Evolutionary conservation across 2,113 vertebrate species (phyloP).

Genomic region (Smithornis capensis): DNA sequence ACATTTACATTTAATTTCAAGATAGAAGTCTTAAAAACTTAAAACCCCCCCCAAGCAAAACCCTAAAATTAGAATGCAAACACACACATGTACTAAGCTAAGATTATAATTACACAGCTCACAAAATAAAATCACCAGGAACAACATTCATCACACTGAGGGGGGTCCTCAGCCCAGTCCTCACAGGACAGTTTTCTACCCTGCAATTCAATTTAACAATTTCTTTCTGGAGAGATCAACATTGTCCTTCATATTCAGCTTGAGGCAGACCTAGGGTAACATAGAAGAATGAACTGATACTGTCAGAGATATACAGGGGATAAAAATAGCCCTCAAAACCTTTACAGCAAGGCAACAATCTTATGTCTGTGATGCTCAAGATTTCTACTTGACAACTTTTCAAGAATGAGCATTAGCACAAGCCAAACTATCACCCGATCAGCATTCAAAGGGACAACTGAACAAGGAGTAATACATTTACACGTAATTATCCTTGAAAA

Average conservation of each 20-base stretch:
- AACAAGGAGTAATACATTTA: neutral
- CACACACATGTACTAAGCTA: neutral
- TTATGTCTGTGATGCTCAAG: rapidly evolving
- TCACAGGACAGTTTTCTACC: neutral
- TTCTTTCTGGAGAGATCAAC: neutral
- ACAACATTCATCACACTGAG: neutral
- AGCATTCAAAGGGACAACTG: neutral
- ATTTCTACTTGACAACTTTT: neutral
- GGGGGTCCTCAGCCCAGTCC: neutral
- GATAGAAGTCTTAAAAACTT: neutral
- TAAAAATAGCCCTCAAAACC: neutral
- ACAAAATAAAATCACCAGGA: neutral
- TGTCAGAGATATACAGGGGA: neutral
- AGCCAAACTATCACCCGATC: neutral
- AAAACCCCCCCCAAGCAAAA: neutral
- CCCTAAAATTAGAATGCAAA: neutral
- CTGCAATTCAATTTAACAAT: neutral
- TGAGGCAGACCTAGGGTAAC: neutral
- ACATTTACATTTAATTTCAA: neutral
- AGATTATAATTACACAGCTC: neutral
- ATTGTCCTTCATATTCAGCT: neutral
- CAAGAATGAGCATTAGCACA: neutral
- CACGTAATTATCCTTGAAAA: neutral
- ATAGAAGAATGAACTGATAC: rapidly evolving
- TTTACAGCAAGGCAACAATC: neutral